phyloP scores from a whole-genome alignment of 1,140 invertebrate species.

The Drosophila ironensis region DNA sequence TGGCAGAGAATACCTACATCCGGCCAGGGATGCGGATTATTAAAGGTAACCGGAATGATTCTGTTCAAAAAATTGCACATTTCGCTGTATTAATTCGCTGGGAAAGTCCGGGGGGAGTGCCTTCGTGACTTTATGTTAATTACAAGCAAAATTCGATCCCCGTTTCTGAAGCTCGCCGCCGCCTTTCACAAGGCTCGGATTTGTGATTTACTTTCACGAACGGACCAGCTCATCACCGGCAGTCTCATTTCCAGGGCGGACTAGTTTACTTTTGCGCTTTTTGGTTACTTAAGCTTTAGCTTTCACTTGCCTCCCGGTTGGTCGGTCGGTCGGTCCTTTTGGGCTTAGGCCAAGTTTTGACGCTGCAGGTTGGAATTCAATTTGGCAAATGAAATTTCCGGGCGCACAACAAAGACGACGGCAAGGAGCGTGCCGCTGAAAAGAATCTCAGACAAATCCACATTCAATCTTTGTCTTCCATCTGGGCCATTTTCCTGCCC shows the following conservation, averaged over 20 bases:
- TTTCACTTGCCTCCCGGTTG: slow-evolving; percentile 30
- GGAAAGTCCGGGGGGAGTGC: background rate
- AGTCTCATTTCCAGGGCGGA: slow-evolving; percentile 8
- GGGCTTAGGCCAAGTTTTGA: slow-evolving; percentile 59
- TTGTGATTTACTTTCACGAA: slow-evolving; percentile 6
- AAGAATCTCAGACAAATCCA: slow-evolving; percentile 12
- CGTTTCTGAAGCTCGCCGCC: background rate
- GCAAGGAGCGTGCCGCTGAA: background rate
- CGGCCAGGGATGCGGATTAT: background rate
- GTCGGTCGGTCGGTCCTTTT: too few relatives aligned
- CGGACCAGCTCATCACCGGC: slow-evolving; percentile 2
- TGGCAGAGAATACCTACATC: background rate
- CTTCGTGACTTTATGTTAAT: background rate
- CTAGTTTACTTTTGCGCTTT: slow-evolving; percentile 59
- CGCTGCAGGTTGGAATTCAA: slow-evolving; percentile 66
- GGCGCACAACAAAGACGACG: slow-evolving; percentile 30
- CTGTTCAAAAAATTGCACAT: too few relatives aligned
- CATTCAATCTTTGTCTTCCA: slow-evolving; percentile 17
- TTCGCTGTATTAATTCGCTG: too few relatives aligned
- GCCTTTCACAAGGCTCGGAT: background rate
- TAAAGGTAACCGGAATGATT: too few relatives aligned
- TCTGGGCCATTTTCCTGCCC: background rate
- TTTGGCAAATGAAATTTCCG: slow-evolving; percentile 70
- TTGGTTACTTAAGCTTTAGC: slow-evolving; percentile 56
- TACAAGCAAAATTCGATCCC: background rate